Evolutionary conservation across 30 jellyfish, hydroid and myxozoan species (phyloP), one percentile per base, ranked within the genome.

Genomic region (Rhopilema esculentum): DNA sequence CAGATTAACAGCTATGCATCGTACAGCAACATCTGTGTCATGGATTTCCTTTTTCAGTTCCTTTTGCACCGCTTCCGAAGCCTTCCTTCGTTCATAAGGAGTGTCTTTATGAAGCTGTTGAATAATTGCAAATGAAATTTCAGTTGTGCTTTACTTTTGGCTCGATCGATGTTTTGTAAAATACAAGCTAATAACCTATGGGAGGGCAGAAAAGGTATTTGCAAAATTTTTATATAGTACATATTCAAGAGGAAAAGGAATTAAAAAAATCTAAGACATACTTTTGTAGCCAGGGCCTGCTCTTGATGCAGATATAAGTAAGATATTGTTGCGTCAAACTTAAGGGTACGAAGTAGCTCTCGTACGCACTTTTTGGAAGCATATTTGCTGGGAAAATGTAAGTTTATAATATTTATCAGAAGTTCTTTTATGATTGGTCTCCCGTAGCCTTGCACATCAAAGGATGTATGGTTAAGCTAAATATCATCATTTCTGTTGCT

Each of bases 1-100:
- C 28, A 75, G 72, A 4, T 49, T 29, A 40, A 75, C 72, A 40
- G 72, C 40, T 40, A 75, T 75, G 72, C 50, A 75, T 48, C 85
- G 28, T n/a, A 75, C 30, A 29, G 80, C 80, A 69, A 24, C 61
- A 69, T 24, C 25, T 69, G 51, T 23, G 61, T 69, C 80, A 7
- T n/a, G 61, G 23, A 49, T 18, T n/a, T 69, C 80, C 52, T 26
- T 29, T 27, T 4, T 25, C 30, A 78, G 30, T 50, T 23, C 88
- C 63, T 61, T 28, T 51, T 29, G 64, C 53, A 69, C 61, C 80
- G 61, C 61, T 27, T 24, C 61, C 25, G 80, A 69, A 23, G 61
- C 80, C n/a, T 26, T 24, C 61, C 61, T 69, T 29, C 61, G 52
- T 69, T 69, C 80, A 49, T 69, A 69, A 23, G 52, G 80, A n/a